Conservation (phyloP, 1,140 invertebrate species). For the Zaprionus ghesquierei region DNA sequence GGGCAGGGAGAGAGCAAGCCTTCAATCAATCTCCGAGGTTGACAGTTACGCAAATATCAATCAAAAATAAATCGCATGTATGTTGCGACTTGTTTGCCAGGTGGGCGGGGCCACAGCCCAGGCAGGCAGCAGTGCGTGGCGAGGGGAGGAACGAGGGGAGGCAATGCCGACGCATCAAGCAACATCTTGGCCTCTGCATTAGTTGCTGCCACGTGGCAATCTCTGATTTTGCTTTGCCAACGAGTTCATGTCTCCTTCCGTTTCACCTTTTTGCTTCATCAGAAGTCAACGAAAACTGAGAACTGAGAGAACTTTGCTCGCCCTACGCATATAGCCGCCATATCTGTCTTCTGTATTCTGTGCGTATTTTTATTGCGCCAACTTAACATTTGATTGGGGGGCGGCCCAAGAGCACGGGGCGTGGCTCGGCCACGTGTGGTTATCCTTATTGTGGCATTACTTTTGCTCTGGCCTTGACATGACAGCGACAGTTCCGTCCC, state of each 20-base stretch:
- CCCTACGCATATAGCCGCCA: constrained; percentile 4
- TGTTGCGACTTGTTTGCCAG: constrained; percentile 71
- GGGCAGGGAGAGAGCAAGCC: constrained; percentile 42
- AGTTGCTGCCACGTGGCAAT: constrained; percentile 25
- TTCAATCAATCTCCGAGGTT: constrained; percentile 75
- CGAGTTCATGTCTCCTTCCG: not conserved
- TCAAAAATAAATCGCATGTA: constrained; percentile 77
- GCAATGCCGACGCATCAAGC: constrained; percentile 17
- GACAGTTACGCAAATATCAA: constrained; percentile 78
- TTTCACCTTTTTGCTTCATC: not conserved
- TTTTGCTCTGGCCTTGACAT: constrained; percentile 19
- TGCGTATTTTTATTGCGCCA: constrained; percentile 36
- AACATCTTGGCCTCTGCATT: constrained; percentile 35
- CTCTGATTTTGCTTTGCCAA: constrained; percentile 23
- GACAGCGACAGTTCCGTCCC: not conserved
- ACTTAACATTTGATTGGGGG: constrained; percentile 40
- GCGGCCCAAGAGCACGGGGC: not conserved
- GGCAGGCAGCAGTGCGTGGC: not conserved
- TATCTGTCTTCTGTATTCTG: constrained; percentile 9
- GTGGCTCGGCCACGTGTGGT: constrained; percentile 20
- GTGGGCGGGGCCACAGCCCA: constrained; percentile 7
- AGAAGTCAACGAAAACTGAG: constrained; percentile 22
- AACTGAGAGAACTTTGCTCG: not conserved
- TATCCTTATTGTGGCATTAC: constrained; percentile 13
- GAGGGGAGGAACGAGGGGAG: not conserved